These are phyloP conservation scores for Lophius piscatorius DNA, from an alignment of 2,113 vertebrate species.

Conservation along the genomic window DNA sequence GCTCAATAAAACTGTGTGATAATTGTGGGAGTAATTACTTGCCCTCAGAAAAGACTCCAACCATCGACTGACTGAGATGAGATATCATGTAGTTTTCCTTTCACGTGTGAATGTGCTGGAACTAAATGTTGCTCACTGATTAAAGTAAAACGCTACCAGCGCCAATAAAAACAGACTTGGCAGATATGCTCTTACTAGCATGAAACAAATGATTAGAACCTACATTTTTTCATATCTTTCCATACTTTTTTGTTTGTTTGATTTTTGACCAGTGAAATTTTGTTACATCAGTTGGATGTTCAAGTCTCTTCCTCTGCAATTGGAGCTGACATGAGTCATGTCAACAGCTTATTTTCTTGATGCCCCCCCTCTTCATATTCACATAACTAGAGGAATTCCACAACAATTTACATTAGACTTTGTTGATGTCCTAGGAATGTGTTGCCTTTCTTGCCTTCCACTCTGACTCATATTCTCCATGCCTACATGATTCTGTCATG, in stretches of 20 bases:
- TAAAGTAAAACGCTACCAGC: neutral
- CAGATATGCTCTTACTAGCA: too few species aligned
- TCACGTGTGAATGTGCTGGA: neutral
- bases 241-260: neutral
- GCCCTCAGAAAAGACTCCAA: neutral
- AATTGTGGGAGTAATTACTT: neutral
- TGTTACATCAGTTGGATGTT: too few species aligned
- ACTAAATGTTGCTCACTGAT: neutral
- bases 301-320: too few species aligned
- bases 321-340: too few species aligned
- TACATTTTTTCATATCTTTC: neutral
- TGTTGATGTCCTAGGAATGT: neutral
- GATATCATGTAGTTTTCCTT: neutral
- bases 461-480: constrained; percentile 21
- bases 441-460: neutral
- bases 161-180: neutral
- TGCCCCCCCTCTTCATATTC: neutral
- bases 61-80: neutral
- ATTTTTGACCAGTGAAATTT: neutral
- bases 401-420: neutral
- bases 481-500: constrained; percentile 25
- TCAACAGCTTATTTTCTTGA: too few species aligned
- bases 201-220: neutral
- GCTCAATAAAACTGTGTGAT: neutral
- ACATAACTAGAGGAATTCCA: neutral